Evolutionary conservation across 2,888 invertebrate species (phyloP).

Genomic region (Fragum sueziense): DNA sequence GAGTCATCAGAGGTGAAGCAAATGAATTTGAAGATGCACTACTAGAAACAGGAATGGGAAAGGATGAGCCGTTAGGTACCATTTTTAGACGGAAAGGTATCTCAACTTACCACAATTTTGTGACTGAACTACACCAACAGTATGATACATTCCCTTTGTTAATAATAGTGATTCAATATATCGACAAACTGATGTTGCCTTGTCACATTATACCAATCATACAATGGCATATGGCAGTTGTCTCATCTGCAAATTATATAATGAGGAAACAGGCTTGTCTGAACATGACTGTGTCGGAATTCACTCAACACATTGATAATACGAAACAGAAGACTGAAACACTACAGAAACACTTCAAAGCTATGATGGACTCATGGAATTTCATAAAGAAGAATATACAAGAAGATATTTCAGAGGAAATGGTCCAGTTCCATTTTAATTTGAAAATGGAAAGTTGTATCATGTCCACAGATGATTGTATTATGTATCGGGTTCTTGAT

Average conservation of each 20-base stretch:
- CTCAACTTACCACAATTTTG: constrained; percentile 29
- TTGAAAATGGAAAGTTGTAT: constrained; percentile 52
- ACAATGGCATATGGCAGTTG: constrained; percentile 58
- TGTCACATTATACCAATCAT: constrained; percentile 49
- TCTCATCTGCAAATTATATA: constrained; percentile 52
- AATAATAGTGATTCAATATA: constrained; percentile 18
- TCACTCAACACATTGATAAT: constrained; percentile 15
- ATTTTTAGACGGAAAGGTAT: constrained; percentile 33
- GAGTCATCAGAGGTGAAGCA: neutral
- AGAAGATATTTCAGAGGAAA: neutral
- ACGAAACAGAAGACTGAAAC: neutral
- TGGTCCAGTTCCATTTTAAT: constrained; percentile 4
- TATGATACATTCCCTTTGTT: constrained; percentile 36
- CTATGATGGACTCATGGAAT: constrained; percentile 17
- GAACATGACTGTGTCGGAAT: constrained; percentile 47
- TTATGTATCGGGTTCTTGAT: constrained; percentile 39
- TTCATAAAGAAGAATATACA: constrained; percentile 1
- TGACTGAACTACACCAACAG: constrained; percentile 25
- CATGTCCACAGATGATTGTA: constrained; percentile 37
- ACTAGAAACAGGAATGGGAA: neutral
- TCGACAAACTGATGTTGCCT: constrained; percentile 37
- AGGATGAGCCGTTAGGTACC: neutral
- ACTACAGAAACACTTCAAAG: constrained; percentile 15
- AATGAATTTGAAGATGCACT: neutral
- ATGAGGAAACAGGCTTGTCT: constrained; percentile 54